Evolutionary conservation across 2,113 vertebrate genomes (phyloP), one percentile per base, ranked within the genome.

Genomic region (Vulpes lagopus): DNA sequence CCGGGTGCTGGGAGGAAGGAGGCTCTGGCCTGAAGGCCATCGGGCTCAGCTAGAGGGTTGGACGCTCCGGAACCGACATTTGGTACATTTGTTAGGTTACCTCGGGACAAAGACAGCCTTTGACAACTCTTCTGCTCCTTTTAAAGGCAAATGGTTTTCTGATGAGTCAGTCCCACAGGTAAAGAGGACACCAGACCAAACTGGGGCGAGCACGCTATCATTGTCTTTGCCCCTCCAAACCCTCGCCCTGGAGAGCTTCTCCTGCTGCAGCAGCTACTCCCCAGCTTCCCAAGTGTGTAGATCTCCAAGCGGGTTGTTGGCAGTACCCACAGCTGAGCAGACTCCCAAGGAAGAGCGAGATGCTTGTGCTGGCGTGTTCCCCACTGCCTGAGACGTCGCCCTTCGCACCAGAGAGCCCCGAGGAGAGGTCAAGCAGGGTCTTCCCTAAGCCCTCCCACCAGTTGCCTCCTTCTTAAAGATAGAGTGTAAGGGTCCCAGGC

Each of bases 131-230:
- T 89, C 55, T 32, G 57, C 49, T 76, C 67, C 85, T 89, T 93
- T 67, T 59, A 53, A 96, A 93, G 81, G 79, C 60, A 89, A 53
- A 83, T 30, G 23, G 84, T 84, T 89, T 89, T 96, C 53, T 84
- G 53, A 65, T 32, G 91, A 78, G 60, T 96, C 80, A 86, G n/a
- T 64, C 64, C 11, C 4, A 2, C 32, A 30, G 57, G 43, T 90
- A 35, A 80, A 83, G 27, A 55, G 38, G 53, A 85, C 60, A 85
- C 38, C 53, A 62, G 55, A 30, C 25, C 62, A 73, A 32, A 86
- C 3, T 38, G 69, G 79, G 6, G 53, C 53, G 71, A 51, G 30
- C 27, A 82, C 27, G 23, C 57, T 57, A 27, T n/a, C 43, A 55
- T 51, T 49, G 69, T 73, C 86, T 60, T 62, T 59, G 78, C 78